Evolutionary conservation across 2,113 vertebrate species (phyloP), one percentile per base, ranked within the genome.

Genomic region (Probosciger aterrimus): DNA sequence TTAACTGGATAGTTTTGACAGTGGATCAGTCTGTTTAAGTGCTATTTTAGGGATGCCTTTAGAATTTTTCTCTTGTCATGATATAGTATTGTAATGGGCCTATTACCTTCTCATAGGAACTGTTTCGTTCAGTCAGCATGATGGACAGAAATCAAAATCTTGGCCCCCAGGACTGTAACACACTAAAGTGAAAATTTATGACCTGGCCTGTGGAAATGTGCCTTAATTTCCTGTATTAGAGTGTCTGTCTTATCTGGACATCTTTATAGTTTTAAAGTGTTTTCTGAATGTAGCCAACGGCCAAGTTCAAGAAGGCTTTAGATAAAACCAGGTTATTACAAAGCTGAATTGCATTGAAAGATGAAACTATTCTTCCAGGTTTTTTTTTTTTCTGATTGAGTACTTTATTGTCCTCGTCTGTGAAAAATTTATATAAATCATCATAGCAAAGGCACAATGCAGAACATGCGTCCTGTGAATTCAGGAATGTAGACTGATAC

Each of bases 51-150:
- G 33, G 55, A 23, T 23, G 33, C 55, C 33, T 59, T 87, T 73
- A 59, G 23, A 49, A 41, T 41, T 18, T 68, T 86, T 75, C 17
- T 82, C 80, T 77, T 25, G 39, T 69, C 15, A 8, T 60, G 59
- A 1, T 55, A 14, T 31, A 28, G 18, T 76, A 55, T 24, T 64
- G 3, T 88, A 60, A 68, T 50, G 10, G 11, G 28, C 11, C 10
- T 62, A 0, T 64, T 49, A 31, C 6, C 46, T 11, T 28, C 57
- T 79, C 47, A 27, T n/a, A 39, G 70, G 55, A 69, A 24, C 17
- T 7, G 5, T 55, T 68, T 50, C 1, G 1, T 15, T 86, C 3
- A 3, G 15, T 71, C 60, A 64, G 7, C 0, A 0, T 81, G 69
- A 39, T 49, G 55, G 47, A 35, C 22, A 65, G 79, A 80, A 96